Base-by-base conservation (phyloP, 2,888 invertebrate genomes). In the Hirtodrosophila cameraria region DNA sequence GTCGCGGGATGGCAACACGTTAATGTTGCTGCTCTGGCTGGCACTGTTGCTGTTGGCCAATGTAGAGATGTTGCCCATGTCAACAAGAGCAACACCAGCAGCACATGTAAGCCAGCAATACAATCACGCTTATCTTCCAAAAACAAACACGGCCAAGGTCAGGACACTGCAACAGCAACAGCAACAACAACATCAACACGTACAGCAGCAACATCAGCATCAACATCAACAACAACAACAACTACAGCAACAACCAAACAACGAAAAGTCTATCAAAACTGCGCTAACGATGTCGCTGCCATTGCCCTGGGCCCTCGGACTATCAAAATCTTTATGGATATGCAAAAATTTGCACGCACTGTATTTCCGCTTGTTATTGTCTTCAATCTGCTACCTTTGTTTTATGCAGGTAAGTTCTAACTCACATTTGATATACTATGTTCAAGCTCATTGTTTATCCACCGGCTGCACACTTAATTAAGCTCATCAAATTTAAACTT, bases 381-480 rank as follows among this genome's bases (percentile, higher is more conserved):
- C 77, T 89, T 91, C 78, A 90, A 91, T 84, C 88, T 91, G 88
- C 86, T 91, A 86, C 91, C 91, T 76, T 79, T 90, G 64, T 90
- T 91, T 72, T 90, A 89, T 88, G 91, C 91, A 90, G 91, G 91
- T 91, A 50, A 90, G 91, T 89, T 30, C 3, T 15, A 16, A 20
- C 9, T 9, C 6, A 15, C 7, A 16, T 15, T 11, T 3, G 9
- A 38, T n/a, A n/a, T n/a, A 13, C 15, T 18, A 5, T 23, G 6
- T 20, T 2, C 5, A 8, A 7, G 5, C 23, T 23, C 28, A 16
- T 30, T 50, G 43, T 31, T 46, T 65, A 61, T 50, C 64, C 18
- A 15, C 18, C 30, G 58, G 38, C 49, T 33, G 41, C 11, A 43
- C 65, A 42, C 42, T 52, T 43, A 58, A 71, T 64, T 58, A 65